Evolutionary conservation across 2,797 vertebrate genomes (phyloP), one percentile per base, ranked within the genome.

Genomic region (Anguilla marmorata): DNA sequence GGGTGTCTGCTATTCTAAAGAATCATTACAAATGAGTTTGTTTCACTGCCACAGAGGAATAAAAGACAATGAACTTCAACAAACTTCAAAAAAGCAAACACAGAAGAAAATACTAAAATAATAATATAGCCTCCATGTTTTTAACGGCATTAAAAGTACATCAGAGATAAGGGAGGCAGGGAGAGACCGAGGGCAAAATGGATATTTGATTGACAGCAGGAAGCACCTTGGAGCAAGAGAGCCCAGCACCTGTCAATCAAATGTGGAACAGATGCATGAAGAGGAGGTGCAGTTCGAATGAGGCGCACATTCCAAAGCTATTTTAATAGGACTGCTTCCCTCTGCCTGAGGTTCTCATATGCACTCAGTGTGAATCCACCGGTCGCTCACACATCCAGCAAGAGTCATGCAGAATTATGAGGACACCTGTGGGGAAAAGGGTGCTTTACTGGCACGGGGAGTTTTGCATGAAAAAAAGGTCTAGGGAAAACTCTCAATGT

Each of bases 241-340:
- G 16, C 72, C 58, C 16, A 74, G 60, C 85, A 86, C 41, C 60
- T 69, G 60, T 86, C 85, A 86, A 69, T 83, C 74, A 33, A 66
- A 85, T 27, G 50, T 69, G 24, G 84, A 76, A 41, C 83, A 85
- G 48, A 63, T 76, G 14, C 66, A 16, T 21, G 52, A 86, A 24
- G 58, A n/a, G 63, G 85, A 86, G 85, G 85, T 5, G 41, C 60
- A 58, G 63, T 45, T 84, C 11, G 76, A 87, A 56, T 63, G 60
- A 82, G 45, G 52, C n/a, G 19, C 45, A 56, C 69, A 76, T 79
- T 66, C 69, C 85, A 54, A 14, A 86, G 72, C 48, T 85, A 84
- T 92, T 93, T 91, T 92, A 92, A 92, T 88, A 90, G 89, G 88
- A 91, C 90, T 89, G 89, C 89, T 89, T 92, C 90, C 76, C 90